Base-by-base conservation (phyloP, 2,888 invertebrate genomes). In the Aporophyla nigra region DNA sequence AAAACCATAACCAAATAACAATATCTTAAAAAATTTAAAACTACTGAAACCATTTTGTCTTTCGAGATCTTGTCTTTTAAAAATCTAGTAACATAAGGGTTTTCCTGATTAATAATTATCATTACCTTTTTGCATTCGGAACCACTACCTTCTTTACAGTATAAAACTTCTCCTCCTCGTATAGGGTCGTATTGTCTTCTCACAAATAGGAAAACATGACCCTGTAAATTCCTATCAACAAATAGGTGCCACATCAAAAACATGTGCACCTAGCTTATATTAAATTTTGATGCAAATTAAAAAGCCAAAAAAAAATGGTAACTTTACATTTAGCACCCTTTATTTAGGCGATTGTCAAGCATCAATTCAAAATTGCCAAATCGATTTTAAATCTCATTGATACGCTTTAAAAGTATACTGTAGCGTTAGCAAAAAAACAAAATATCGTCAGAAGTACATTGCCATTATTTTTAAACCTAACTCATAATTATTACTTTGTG, bases 211-310 rank as follows among this genome's bases (percentile, higher is more conserved):
- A 73, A 71, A 74, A 58, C 59, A n/a, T 46, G 66, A 70, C 77
- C 71, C 67, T 81, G 69, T 75, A 66, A 78, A 74, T 61, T 76
- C 49, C 16, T 84, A 80, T 83, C 67, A 78, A 74, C 74, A 53
- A 78, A 68, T 54, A 70, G 76, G n/a, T 71, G 66, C 69, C 53
- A 77, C 77, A 80, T n/a, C 51, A 84, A 84, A 77, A 84, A 83
- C 80, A 56, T 76, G 75, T 27, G 62, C 58, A 83, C 66, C 83
- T n/a, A 65, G 46, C 69, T 71, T 76, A 86, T 19, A 82, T 74
- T 43, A 82, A 78, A 82, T 76, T 83, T 83, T 12, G 56, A 75
- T 76, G 65, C 59, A 73, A 81, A 73, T 74, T 69, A 80, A 40
- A 65, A 58, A 56, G 74, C 73, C 69, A 76, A 76, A 66, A 71